Conservation (phyloP, 2,113 vertebrate genomes). For the Urocolius indicus region DNA sequence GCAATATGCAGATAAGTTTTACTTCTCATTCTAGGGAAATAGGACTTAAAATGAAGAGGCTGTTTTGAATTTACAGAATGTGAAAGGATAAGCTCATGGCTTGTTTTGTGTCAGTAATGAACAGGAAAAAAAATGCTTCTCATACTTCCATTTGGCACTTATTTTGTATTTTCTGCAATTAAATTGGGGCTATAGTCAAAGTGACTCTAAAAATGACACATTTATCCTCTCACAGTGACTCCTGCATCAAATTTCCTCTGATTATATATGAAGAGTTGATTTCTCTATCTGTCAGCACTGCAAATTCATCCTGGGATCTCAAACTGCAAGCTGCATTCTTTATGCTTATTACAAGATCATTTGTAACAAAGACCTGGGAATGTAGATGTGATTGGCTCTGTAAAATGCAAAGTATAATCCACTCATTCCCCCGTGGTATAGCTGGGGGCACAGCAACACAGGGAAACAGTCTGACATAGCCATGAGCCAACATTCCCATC, state of each 20-base stretch:
- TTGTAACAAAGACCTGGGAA: not conserved
- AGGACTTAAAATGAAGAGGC: conserved; percentile 57
- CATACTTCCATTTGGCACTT: conserved; percentile 64
- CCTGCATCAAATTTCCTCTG: conserved; percentile 58
- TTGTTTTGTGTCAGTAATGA: conserved; percentile 66
- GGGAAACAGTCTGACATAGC: not conserved
- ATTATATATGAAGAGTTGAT: conserved; percentile 62
- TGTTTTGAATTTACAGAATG: conserved; percentile 68
- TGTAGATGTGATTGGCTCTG: conserved; percentile 6
- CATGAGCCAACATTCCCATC: not conserved
- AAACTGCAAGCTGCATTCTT: conserved; percentile 65
- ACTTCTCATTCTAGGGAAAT: conserved; percentile 67
- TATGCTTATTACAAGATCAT: conserved; percentile 66
- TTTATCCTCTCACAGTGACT: conserved; percentile 50
- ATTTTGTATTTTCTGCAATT: conserved; percentile 71
- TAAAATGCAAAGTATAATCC: not conserved
- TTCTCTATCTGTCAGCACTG: conserved; percentile 64
- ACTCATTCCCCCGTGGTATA: not conserved
- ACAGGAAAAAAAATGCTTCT: conserved; percentile 64
- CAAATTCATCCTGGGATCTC: conserved; percentile 53
- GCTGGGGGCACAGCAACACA: not conserved
- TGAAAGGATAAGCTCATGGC: conserved; percentile 68
- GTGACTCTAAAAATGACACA: conserved; percentile 42
- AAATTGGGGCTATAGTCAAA: conserved; percentile 62
- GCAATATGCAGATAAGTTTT: conserved; percentile 64